Evolutionary conservation across 2,888 invertebrate species (phyloP), one percentile per base, ranked within the genome.

Genomic region (Scaptomyza reducta): DNA sequence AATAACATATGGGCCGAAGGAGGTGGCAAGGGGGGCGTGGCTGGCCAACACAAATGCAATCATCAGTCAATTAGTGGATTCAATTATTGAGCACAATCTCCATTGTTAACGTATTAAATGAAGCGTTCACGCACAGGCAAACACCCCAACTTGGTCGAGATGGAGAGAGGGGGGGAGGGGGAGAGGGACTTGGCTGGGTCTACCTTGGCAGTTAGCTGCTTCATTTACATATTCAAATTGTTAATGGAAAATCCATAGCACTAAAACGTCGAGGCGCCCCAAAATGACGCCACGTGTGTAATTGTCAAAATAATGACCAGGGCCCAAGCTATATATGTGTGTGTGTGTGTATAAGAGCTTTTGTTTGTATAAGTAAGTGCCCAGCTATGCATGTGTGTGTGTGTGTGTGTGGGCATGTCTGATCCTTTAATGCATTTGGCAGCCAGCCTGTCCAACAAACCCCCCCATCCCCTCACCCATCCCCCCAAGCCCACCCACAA

Each of bases 271-370:
- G 54, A 33, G 35, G 59, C 33, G 29, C 14, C 16, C 54, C 54
- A 58, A 67, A 83, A 82, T 77, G 86, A 75, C 75, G 77, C 75
- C 82, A 82, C 85, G 70, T 86, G 75, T 86, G 85, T 86, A 86
- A 86, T 87, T 86, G 89, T 89, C 86, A 87, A 89, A 89, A 87
- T 88, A 89, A 88, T 89, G 89, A 87, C 87, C 88, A 81, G 77
- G 70, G 78, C 45, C 65, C 62, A 46, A 49, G 64, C 70, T 1
- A 41, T 44, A 63, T 13, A 38, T 25, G 22, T 3, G n/a, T 25
- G 46, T 14, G 13, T 44, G 3, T 13, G 29, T 9, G 22, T 38
- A 33, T 27, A 35, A 54, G 54, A 65, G 72, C 69, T 79, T 73
- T 72, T 82, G 82, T 82, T 82, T 85, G 82, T 82, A 73, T 79